Evolutionary conservation across 2,113 vertebrate species (phyloP), one percentile per base, ranked within the genome.

Genomic region (Lampris megalopsis): DNA sequence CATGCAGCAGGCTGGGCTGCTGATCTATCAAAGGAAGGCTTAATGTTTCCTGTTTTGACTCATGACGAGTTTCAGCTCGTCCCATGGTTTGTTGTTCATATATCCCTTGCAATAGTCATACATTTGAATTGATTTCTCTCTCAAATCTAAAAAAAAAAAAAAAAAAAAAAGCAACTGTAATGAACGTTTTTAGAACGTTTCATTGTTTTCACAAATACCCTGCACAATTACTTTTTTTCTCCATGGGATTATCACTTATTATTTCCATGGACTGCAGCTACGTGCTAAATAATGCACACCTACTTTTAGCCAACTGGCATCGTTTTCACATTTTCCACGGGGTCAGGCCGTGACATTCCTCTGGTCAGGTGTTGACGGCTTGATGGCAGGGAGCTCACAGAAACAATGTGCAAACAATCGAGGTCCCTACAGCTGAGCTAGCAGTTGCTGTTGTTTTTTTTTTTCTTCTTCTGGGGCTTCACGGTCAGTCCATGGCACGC

Each of bases 361-460:
- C 67, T 77, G 83, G 91, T 93, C 87, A 89, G 91, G 90, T 82
- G 80, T 2, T 81, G 93, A 90, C 79, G 80, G 86, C 86, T 92
- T 92, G 71, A 81, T 89, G 89, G 93, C 91, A 80, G 80, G 88
- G 86, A 92, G 85, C 85, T 89, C 82, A 52, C 63, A 24, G 75
- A 80, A 84, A 87, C 88, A 91, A 90, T 89, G 88, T 87, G 93
- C 88, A 88, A 86, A 91, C 90, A 91, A 79, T 87, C 57, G 72
- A 69, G 9, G 81, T 82, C 82, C 65, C 83, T 89, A 76, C 83
- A 94, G 92, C 95, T 96, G 95, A 96, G 92, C 85, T 88, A 84
- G 94, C 95, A 95, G 92, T 94, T 89, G 89, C 73, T 91, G 77
- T 41, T 75, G 75, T 89, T 91, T 85, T 68, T 80, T 64, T 75